Evolutionary conservation across 2,113 vertebrate genomes (phyloP), one percentile per base, ranked within the genome.

Genomic region (Vulpes ferrilata): DNA sequence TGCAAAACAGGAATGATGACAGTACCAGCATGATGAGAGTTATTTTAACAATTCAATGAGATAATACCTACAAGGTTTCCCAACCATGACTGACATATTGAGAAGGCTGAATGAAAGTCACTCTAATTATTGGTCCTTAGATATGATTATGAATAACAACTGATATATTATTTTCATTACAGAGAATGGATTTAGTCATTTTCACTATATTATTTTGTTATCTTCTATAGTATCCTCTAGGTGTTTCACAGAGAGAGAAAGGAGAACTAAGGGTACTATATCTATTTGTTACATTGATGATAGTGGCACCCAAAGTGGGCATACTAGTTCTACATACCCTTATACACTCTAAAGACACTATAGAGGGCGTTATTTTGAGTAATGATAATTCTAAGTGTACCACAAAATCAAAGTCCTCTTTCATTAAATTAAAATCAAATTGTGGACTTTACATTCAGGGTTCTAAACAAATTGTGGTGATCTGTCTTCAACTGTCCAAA

Each of bases 401-500:
- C 88, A 43, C 22, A 85, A 17, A 79, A 27, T 95, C 48, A 92
- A 93, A 90, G 19, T 32, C 32, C 30, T 76, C 60, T 95, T 95
- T 88, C 35, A 95, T 27, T 65, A 71, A 96, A 88, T 85, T 88
- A 90, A 95, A 93, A 71, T 80, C 89, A 78, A 95, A 81, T 16
- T 57, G 23, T 88, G 13, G 11, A 64, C 62, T 94, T 92, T 74
- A 43, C 20, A 93, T 90, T 95, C 62, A 93, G 17, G 16, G 27
- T 82, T 88, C 95, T 89, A 94, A 38, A 90, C 55, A 93, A 95
- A 95, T 86, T 87, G 38, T 87, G 59, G 73, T 91, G 38, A 93
- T 97, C 93, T 96, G n/a, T 48, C 57, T 97, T 95, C 83, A 93
- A 96, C 93, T 84, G 55, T 5, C 88, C 65, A 88, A 94, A 97